These are phyloP conservation scores for Helobdella robusta DNA, from an alignment of 2,888 invertebrate genomes.

Conservation along the genomic window DNA sequence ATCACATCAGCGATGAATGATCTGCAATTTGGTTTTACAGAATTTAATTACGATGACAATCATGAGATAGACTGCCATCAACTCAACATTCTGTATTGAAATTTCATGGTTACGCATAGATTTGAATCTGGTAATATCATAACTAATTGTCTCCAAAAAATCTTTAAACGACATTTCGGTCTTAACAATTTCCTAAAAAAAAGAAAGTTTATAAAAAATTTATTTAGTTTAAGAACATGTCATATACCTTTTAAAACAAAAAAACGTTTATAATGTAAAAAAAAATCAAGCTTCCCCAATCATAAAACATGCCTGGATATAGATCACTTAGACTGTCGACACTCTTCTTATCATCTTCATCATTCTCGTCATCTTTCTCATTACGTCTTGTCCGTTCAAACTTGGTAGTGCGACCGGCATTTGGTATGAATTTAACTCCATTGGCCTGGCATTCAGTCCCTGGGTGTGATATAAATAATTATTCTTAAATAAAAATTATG, in stretches of 20 bases:
- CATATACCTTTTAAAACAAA: too few relatives aligned
- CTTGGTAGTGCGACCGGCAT: background rate
- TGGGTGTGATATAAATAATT: too few relatives aligned
- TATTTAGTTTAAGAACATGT: background rate
- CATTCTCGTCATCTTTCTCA: background rate
- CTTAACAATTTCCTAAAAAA: too few relatives aligned
- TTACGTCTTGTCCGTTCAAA: background rate
- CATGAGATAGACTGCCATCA: background rate
- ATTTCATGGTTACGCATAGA: too few relatives aligned
- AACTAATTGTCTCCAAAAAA: too few relatives aligned
- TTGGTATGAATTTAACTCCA: slow-evolving; percentile 2
- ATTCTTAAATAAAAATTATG: too few relatives aligned
- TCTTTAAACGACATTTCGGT: too few relatives aligned
- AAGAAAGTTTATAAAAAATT: too few relatives aligned
- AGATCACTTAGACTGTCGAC: slow-evolving; percentile 11
- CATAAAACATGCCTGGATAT: slow-evolving; percentile 10
- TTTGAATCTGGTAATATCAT: too few relatives aligned
- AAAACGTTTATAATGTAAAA: background rate
- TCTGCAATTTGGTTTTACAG: too few relatives aligned
- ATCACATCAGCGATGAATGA: too few relatives aligned
- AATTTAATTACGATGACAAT: background rate
- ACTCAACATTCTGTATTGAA: slow-evolving; percentile 6
- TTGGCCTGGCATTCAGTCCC: slow-evolving; percentile 14
- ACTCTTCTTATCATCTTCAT: background rate
- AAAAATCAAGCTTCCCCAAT: too few relatives aligned